Evolutionary conservation across 2,797 vertebrate species (phyloP).

Genomic region (Silurus lanzhouensis): DNA sequence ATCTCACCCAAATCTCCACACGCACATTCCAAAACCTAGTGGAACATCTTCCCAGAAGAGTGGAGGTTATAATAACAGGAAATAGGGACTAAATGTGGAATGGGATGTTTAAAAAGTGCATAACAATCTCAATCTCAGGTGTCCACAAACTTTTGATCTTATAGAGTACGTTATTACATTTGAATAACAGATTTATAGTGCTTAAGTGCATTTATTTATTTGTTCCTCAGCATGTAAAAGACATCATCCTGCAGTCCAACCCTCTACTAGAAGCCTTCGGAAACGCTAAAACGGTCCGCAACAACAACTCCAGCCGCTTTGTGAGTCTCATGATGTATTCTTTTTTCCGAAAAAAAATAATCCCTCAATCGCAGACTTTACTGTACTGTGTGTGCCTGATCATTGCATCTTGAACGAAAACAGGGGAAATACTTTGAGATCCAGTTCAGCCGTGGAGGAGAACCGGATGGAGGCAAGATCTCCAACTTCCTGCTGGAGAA

Average conservation of each 20-base stretch:
- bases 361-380: neutral
- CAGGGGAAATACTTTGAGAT: constrained; percentile 99
- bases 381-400: neutral
- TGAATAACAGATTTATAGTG: neutral
- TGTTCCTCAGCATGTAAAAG: constrained; percentile 88
- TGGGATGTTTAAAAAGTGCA: no score
- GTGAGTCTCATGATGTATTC: constrained; percentile 76
- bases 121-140: no score
- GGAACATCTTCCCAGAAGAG: no score
- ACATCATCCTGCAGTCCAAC: constrained; percentile 97
- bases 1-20: no score
- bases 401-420: neutral
- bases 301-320: constrained; percentile 98
- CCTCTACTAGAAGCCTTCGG: constrained; percentile 95
- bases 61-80: no score
- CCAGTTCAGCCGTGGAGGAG: constrained; percentile 95
- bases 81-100: no score
- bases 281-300: constrained; percentile 94
- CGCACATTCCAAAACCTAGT: no score
- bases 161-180: neutral
- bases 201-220: constrained; percentile 17
- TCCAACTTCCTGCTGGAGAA: constrained; percentile 98
- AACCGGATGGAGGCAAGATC: constrained; percentile 94
- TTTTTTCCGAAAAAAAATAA: neutral
- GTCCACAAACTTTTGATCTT: neutral